Conservation (phyloP, 2,888 invertebrate genomes). For the Papilio elwesi region DNA sequence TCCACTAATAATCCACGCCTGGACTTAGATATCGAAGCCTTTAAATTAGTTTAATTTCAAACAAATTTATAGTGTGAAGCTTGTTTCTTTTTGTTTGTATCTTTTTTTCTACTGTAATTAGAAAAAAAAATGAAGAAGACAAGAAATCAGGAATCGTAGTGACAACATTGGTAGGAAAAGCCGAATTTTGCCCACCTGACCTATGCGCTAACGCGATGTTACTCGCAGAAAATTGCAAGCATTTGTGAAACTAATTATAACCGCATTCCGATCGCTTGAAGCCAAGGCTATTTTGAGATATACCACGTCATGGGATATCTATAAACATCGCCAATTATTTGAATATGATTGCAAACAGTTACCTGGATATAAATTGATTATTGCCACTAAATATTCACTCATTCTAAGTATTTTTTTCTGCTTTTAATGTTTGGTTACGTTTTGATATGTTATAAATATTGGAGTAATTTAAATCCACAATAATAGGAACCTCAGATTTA, state of each 20-base stretch:
- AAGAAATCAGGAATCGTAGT: neutral
- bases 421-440: too few relatives aligned
- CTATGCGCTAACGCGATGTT: constrained; percentile 39
- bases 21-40: too few relatives aligned
- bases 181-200: constrained; percentile 15
- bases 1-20: too few relatives aligned
- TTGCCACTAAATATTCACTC: neutral
- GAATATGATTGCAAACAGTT: constrained; percentile 29
- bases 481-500: too few relatives aligned
- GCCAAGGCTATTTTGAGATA: constrained; percentile 46
- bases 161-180: neutral
- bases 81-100: neutral
- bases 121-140: neutral
- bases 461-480: too few relatives aligned
- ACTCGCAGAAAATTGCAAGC: constrained; percentile 44
- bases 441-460: too few relatives aligned
- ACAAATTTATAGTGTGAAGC: too few relatives aligned
- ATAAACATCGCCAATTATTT: constrained; percentile 41
- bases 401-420: neutral
- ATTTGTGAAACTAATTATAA: constrained; percentile 50
- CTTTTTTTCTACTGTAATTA: neutral
- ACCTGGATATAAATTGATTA: constrained; percentile 9
- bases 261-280: constrained; percentile 47
- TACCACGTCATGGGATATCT: constrained; percentile 47
- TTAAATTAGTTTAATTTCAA: neutral